phyloP scores from a whole-genome alignment of 2,113 vertebrate species.

The Epinephelus lanceolatus region DNA sequence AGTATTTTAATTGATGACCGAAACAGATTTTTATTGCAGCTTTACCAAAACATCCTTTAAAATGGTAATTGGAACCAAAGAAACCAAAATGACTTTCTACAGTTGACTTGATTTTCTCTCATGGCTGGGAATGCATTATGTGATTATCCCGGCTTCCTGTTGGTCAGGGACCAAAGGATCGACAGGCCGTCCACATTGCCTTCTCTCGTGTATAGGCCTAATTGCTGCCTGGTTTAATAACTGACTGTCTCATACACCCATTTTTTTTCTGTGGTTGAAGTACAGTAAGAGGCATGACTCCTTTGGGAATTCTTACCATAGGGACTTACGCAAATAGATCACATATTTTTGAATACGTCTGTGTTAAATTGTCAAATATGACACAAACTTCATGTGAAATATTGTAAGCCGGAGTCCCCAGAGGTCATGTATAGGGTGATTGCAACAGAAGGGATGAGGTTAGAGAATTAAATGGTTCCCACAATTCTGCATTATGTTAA shows the following conservation, averaged over 20 bases:
- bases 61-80: slow-evolving; percentile 62
- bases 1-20: slow-evolving; percentile 42
- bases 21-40: slow-evolving; percentile 44
- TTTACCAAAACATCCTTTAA: slow-evolving; percentile 42
- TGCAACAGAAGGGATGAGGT: slow-evolving; percentile 22
- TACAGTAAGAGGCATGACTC: slow-evolving; percentile 44
- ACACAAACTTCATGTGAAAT: slow-evolving; percentile 21
- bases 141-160: slow-evolving; percentile 62
- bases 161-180: slow-evolving; percentile 64
- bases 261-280: slow-evolving; percentile 46
- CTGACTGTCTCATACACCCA: slow-evolving; percentile 46
- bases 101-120: slow-evolving; percentile 56
- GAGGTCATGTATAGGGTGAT: slow-evolving; percentile 20
- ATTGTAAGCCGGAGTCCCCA: slow-evolving; percentile 15
- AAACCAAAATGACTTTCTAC: slow-evolving; percentile 68
- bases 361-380: slow-evolving; percentile 7
- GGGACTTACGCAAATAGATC: slow-evolving; percentile 6
- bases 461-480: slow-evolving; percentile 45
- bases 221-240: slow-evolving; percentile 54
- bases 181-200: slow-evolving; percentile 38
- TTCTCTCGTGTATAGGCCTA: slow-evolving; percentile 51
- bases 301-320: neutral
- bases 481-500: slow-evolving; percentile 50
- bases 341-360: slow-evolving; percentile 22
- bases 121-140: slow-evolving; percentile 60